These are phyloP conservation scores for Ramphastos sulfuratus DNA, from an alignment of 2,113 vertebrate species.

Conservation along the genomic window DNA sequence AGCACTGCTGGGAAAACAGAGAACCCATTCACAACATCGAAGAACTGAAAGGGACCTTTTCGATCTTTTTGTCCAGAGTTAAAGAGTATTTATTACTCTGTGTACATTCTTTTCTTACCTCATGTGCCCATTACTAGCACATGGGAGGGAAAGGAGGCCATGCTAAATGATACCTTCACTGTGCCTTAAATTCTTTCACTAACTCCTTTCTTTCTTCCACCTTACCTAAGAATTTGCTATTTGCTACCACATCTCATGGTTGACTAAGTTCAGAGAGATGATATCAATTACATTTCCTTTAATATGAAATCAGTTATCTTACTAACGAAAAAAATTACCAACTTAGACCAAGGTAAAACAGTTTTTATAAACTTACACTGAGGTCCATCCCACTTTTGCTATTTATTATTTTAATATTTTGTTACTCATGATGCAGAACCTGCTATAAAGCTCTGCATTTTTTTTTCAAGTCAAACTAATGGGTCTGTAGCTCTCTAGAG, in stretches of 20 bases:
- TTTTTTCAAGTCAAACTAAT: conserved; percentile 34
- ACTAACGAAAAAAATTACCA: background rate
- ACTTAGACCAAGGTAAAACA: background rate
- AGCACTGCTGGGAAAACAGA: background rate
- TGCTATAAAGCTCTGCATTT: background rate
- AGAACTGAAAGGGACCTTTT: background rate
- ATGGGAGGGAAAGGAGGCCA: background rate
- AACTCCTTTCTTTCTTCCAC: conserved; percentile 5
- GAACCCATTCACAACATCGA: background rate
- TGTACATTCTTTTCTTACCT: background rate
- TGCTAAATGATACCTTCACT: background rate
- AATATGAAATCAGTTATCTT: background rate
- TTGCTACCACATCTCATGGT: background rate
- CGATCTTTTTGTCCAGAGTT: background rate
- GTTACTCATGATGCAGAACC: background rate
- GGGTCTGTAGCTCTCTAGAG: conserved; percentile 16
- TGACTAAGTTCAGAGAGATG: background rate
- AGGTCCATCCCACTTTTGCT: background rate
- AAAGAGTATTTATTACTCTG: background rate
- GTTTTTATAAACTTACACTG: background rate
- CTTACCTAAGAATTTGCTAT: conserved; percentile 25
- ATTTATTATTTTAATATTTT: background rate
- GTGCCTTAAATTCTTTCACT: background rate
- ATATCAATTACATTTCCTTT: background rate
- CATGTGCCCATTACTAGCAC: background rate